phyloP scores from a whole-genome alignment of 2,113 vertebrate genomes.

The Siniperca chuatsi region DNA sequence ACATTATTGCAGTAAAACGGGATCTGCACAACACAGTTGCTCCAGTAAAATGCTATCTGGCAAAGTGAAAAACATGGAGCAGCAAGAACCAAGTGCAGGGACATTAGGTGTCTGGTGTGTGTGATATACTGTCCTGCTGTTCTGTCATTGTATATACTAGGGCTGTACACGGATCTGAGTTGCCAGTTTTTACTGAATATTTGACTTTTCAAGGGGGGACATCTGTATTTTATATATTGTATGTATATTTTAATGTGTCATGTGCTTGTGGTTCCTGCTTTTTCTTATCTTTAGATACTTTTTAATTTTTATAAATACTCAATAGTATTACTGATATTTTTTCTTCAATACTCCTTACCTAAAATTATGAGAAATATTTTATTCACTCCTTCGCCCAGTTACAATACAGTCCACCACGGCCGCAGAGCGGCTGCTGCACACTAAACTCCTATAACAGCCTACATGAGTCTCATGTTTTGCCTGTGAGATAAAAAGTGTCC shows the following conservation, averaged over 20 bases:
- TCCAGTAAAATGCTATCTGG: too few species aligned
- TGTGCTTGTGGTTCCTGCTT: too few species aligned
- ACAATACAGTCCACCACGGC: neutral
- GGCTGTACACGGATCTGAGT: too few species aligned
- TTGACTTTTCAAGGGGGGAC: too few species aligned
- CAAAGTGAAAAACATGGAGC: too few species aligned
- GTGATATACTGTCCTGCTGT: conserved; percentile 3
- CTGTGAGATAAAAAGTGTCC: neutral
- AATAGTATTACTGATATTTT: neutral
- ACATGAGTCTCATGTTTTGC: neutral
- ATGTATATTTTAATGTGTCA: neutral
- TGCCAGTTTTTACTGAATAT: too few species aligned
- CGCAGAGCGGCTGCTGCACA: neutral
- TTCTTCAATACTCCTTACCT: neutral
- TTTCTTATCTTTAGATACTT: neutral
- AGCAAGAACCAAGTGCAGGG: too few species aligned
- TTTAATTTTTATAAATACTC: neutral
- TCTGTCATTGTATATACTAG: neutral
- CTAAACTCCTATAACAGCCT: neutral
- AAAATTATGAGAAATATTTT: neutral
- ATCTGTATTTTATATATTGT: neutral
- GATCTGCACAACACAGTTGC: conserved; percentile 4
- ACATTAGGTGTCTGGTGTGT: too few species aligned
- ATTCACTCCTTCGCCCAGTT: neutral
- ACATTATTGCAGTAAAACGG: conserved; percentile 56